A percentile compares a stretch with the other conserved stretches of the same genome.
Evolutionary conservation across 2,797 vertebrate genomes (phyloP).

Genomic region (Sciurus carolinensis): DNA sequence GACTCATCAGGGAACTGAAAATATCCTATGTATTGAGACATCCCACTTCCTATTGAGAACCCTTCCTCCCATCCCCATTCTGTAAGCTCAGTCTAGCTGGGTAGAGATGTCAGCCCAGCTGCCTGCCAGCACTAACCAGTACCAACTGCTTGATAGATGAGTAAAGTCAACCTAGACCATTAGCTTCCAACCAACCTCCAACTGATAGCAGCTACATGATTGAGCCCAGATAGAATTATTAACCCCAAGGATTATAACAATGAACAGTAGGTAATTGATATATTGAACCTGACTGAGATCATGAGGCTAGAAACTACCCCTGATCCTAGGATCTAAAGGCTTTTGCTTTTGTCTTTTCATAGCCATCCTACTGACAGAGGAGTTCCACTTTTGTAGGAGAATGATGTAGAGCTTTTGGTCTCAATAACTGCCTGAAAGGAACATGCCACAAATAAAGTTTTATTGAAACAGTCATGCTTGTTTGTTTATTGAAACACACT

Average conservation of each 20-base stretch:
- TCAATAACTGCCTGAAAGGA: neutral
- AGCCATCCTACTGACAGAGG: neutral
- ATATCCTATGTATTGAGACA: neutral
- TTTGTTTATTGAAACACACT: too few species aligned
- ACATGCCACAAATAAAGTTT: neutral
- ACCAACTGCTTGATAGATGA: neutral
- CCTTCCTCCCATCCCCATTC: neutral
- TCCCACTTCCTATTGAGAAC: neutral
- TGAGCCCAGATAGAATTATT: neutral
- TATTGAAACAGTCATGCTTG: neutral
- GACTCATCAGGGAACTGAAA: neutral
- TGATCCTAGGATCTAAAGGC: neutral
- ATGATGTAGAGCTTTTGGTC: neutral
- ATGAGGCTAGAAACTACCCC: neutral
- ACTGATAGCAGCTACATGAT: neutral
- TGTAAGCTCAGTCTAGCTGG: neutral
- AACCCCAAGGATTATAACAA: neutral
- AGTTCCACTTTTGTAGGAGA: neutral
- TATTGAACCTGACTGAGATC: neutral
- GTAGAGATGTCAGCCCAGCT: neutral
- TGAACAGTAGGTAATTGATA: neutral
- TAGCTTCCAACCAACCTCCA: neutral
- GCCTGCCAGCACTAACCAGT: neutral
- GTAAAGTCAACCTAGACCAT: neutral
- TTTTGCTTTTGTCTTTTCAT: constrained; percentile 9